Percentiles rank a stretch among this genome's conserved stretches.
phyloP scores from a whole-genome alignment of 2,888 invertebrate species.

The Camptogramma bilineatum region DNA sequence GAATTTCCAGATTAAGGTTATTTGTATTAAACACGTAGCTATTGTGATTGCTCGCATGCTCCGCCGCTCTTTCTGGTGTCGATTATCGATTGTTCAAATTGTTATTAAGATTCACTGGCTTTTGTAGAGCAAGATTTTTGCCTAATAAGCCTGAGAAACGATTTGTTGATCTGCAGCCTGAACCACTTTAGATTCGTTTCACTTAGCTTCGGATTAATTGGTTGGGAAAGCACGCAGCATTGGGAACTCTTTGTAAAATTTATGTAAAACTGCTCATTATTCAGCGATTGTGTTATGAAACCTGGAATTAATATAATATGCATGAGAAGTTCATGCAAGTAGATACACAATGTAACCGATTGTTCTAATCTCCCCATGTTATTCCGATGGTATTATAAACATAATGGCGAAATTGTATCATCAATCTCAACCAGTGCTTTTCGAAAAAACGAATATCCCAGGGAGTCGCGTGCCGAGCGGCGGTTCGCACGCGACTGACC shows the following conservation, averaged over 20 bases:
- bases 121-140: conserved; percentile 55
- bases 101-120: conserved; percentile 61
- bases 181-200: conserved; percentile 37
- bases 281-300: not conserved
- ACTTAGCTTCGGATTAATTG: conserved; percentile 26
- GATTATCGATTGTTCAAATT: conserved; percentile 51
- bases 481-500: conserved; percentile 65
- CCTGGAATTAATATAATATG: not conserved
- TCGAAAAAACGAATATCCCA: conserved; percentile 52
- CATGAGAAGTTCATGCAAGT: conserved; percentile 5
- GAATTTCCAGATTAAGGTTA: conserved; percentile 73
- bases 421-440: conserved; percentile 51
- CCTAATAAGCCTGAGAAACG: conserved; percentile 64
- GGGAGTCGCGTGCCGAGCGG: conserved; percentile 50
- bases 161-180: conserved; percentile 47
- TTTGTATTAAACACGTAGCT: conserved; percentile 75
- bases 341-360: conserved; percentile 17
- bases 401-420: conserved; percentile 45
- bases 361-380: conserved; percentile 30
- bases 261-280: conserved; percentile 14
- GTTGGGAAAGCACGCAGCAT: conserved; percentile 22
- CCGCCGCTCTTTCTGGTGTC: conserved; percentile 59
- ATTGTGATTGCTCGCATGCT: conserved; percentile 68
- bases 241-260: conserved; percentile 10
- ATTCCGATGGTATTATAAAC: conserved; percentile 41